Evolutionary conservation across 2,888 invertebrate genomes (phyloP).

Genomic region (Netelia inedita): DNA sequence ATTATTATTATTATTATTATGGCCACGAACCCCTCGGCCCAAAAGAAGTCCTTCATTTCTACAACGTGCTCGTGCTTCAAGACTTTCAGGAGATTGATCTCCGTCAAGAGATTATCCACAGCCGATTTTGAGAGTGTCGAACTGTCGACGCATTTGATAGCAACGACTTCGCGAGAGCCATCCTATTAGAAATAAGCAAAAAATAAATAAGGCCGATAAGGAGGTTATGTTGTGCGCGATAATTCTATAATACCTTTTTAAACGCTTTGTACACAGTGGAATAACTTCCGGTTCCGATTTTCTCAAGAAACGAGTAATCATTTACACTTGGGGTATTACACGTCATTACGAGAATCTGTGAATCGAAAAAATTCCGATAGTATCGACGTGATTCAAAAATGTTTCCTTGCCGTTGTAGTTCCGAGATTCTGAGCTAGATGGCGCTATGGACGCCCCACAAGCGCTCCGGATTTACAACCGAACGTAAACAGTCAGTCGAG

Average conservation of each 20-base stretch:
- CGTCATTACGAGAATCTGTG: constrained; percentile 83
- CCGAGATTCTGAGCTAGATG: neutral
- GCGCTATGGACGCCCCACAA: neutral
- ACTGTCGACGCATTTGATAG: constrained; percentile 93
- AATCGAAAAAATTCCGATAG: constrained; percentile 56
- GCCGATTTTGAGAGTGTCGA: constrained; percentile 90
- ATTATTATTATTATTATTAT: constrained; percentile 22
- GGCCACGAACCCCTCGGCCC: constrained; percentile 89
- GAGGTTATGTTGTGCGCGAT: constrained; percentile 18
- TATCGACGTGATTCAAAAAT: neutral
- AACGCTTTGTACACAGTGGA: constrained; percentile 94
- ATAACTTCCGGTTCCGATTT: constrained; percentile 93
- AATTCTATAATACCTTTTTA: constrained; percentile 87
- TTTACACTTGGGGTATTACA: constrained; percentile 86
- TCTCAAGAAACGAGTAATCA: constrained; percentile 90
- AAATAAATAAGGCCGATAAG: neutral
- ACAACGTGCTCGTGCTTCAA: constrained; percentile 93
- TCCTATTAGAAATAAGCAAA: constrained; percentile 84
- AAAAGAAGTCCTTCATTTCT: constrained; percentile 92
- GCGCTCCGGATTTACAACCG: neutral
- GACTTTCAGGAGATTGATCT: constrained; percentile 92
- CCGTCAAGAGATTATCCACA: constrained; percentile 92
- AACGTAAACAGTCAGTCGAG: neutral
- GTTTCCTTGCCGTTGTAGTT: neutral
- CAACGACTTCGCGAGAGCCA: constrained; percentile 89